These are phyloP conservation scores for Callyntrura guangdongensis DNA, from an alignment of 2,888 invertebrate species.

Conservation along the genomic window DNA sequence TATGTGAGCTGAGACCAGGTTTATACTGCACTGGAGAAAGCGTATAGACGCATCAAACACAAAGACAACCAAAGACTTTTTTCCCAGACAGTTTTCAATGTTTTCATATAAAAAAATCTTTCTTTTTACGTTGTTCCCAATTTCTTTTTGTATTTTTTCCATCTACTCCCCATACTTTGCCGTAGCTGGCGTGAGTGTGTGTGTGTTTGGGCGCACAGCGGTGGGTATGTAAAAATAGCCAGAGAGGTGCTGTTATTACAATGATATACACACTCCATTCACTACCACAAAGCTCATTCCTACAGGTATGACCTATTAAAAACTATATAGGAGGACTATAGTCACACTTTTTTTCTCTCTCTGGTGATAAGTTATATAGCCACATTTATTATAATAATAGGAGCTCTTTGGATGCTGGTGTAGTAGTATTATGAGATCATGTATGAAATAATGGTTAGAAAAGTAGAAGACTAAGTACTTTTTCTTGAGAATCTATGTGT, in stretches of 20 bases:
- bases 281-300: slow-evolving; percentile 16
- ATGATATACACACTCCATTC: slow-evolving; percentile 7
- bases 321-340: background rate
- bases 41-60: background rate
- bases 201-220: slow-evolving; percentile 63
- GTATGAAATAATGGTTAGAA: slow-evolving; percentile 74
- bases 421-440: slow-evolving; percentile 69
- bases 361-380: slow-evolving; percentile 12
- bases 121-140: slow-evolving; percentile 19
- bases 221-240: slow-evolving; percentile 43
- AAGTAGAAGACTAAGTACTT: slow-evolving; percentile 66
- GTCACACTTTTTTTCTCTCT: background rate
- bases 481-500: slow-evolving; percentile 20
- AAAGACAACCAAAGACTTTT: slow-evolving; percentile 47
- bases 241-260: slow-evolving; percentile 9
- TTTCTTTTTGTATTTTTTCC: slow-evolving; percentile 52
- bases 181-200: slow-evolving; percentile 50
- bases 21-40: background rate
- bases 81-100: slow-evolving; percentile 74
- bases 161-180: slow-evolving; percentile 29
- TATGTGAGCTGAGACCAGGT: background rate
- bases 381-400: slow-evolving; percentile 51
- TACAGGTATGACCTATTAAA: slow-evolving; percentile 27
- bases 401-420: slow-evolving; percentile 55
- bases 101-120: slow-evolving; percentile 65